Conservation (phyloP, 1,140 invertebrate genomes). For the Battus philenor region DNA sequence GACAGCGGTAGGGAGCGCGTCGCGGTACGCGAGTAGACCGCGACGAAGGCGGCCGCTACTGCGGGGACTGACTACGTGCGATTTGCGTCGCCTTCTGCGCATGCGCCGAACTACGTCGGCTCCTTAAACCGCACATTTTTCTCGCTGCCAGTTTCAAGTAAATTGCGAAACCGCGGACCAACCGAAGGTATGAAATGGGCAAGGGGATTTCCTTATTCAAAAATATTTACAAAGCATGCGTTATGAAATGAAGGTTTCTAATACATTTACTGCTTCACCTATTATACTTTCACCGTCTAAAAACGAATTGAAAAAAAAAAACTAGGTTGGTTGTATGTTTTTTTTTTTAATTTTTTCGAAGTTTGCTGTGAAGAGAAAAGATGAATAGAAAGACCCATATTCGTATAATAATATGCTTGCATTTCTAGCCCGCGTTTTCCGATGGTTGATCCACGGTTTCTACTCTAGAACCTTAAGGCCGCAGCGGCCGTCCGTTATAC, state of each 20-base stretch:
- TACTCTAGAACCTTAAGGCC: too few relatives aligned
- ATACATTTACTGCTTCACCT: too few relatives aligned
- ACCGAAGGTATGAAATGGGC: conserved; percentile 41
- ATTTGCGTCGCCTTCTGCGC: conserved; percentile 25
- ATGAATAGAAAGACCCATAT: too few relatives aligned
- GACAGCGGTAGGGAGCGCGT: conserved; percentile 31
- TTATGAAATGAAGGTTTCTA: conserved; percentile 3
- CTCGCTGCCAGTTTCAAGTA: conserved; percentile 47
- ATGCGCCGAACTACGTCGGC: conserved; percentile 29
- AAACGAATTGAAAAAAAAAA: too few relatives aligned
- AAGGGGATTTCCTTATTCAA: conserved; percentile 34
- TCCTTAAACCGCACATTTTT: conserved; percentile 51
- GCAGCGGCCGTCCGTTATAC: too few relatives aligned
- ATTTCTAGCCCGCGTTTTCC: too few relatives aligned
- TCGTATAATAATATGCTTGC: too few relatives aligned
- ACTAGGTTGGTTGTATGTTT: too few relatives aligned
- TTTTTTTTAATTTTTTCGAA: too few relatives aligned
- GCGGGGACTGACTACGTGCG: conserved; percentile 31
- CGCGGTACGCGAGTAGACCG: conserved; percentile 29
- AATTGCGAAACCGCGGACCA: conserved; percentile 57
- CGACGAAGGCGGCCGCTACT: conserved; percentile 37
- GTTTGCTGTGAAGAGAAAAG: too few relatives aligned
- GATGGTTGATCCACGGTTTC: too few relatives aligned
- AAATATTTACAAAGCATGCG: conserved; percentile 10
- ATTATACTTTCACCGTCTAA: too few relatives aligned